Percentiles rank a stretch among this genome's conserved stretches.
These are phyloP conservation scores for Lepidochitona cinerea DNA, from an alignment of 2,888 invertebrate genomes.

Conservation along the genomic window DNA sequence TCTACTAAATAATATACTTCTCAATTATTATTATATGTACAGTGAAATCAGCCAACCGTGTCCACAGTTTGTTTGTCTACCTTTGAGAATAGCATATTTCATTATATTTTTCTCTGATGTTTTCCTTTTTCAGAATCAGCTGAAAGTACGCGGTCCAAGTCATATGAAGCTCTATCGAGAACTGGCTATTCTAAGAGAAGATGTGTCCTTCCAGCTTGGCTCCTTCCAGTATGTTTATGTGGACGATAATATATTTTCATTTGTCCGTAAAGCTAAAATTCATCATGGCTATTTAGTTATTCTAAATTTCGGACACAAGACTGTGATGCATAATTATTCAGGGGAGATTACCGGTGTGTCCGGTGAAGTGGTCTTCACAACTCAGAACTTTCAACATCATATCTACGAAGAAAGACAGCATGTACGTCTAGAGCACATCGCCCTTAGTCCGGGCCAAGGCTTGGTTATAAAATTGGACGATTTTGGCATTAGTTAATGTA, in stretches of 20 bases:
- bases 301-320: conserved; percentile 38
- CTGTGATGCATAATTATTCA: conserved; percentile 32
- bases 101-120: too few relatives aligned
- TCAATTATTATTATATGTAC: too few relatives aligned
- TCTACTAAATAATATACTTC: too few relatives aligned
- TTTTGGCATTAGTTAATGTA: too few relatives aligned
- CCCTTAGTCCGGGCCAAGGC: neutral
- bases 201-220: conserved; percentile 24
- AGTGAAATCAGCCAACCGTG: too few relatives aligned
- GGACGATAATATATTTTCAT: conserved; percentile 45
- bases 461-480: too few relatives aligned
- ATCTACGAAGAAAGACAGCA: neutral
- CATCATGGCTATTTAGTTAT: conserved; percentile 34
- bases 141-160: conserved; percentile 8
- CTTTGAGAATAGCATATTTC: too few relatives aligned
- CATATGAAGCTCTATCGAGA: conserved; percentile 23
- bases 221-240: conserved; percentile 32
- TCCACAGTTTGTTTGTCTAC: too few relatives aligned
- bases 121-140: conserved; percentile 19
- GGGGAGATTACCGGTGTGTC: neutral
- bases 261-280: conserved; percentile 28
- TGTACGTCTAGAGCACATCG: neutral
- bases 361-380: conserved; percentile 22
- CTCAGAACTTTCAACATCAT: neutral
- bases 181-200: conserved; percentile 19